phyloP scores from a whole-genome alignment of 1,140 invertebrate genomes.

The Drosophila suzukii region DNA sequence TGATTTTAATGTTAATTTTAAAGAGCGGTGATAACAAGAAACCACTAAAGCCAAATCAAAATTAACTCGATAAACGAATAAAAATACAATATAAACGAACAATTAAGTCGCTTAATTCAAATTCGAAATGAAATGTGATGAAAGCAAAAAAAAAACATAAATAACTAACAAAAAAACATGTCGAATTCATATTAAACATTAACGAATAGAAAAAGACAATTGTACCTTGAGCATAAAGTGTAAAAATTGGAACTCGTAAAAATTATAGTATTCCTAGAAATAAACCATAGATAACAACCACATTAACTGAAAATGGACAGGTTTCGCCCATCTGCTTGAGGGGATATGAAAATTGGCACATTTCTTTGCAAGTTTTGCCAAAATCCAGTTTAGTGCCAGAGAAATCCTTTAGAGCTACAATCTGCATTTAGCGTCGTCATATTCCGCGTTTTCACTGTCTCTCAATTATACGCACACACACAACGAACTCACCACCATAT shows the following conservation, averaged over 20 bases:
- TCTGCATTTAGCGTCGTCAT: constrained; percentile 24
- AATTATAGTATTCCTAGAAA: constrained; percentile 53
- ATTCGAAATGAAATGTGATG: constrained; percentile 78
- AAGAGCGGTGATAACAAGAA: constrained; percentile 71
- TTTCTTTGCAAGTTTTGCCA: constrained; percentile 79
- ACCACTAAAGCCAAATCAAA: constrained; percentile 80
- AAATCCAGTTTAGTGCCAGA: constrained; percentile 71
- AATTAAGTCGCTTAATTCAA: constrained; percentile 60
- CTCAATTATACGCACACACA: constrained; percentile 16
- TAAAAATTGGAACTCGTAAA: constrained; percentile 69
- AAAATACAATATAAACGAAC: constrained; percentile 52
- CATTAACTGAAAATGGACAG: constrained; percentile 51
- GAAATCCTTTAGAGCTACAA: constrained; percentile 28
- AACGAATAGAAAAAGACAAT: constrained; percentile 61
- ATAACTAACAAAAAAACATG: constrained; percentile 42
- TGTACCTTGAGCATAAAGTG: constrained; percentile 74
- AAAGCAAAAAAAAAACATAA: constrained; percentile 48
- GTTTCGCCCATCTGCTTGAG: constrained; percentile 68
- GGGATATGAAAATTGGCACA: constrained; percentile 51
- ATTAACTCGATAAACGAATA: constrained; percentile 66
- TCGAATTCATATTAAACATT: constrained; percentile 62
- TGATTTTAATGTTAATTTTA: constrained; percentile 46
- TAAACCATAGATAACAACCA: constrained; percentile 37
- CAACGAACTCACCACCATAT: constrained; percentile 11
- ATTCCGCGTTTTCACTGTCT: constrained; percentile 15